These are phyloP conservation scores for Aphis gossypii DNA, from an alignment of 1,140 invertebrate genomes.

Conservation along the genomic window DNA sequence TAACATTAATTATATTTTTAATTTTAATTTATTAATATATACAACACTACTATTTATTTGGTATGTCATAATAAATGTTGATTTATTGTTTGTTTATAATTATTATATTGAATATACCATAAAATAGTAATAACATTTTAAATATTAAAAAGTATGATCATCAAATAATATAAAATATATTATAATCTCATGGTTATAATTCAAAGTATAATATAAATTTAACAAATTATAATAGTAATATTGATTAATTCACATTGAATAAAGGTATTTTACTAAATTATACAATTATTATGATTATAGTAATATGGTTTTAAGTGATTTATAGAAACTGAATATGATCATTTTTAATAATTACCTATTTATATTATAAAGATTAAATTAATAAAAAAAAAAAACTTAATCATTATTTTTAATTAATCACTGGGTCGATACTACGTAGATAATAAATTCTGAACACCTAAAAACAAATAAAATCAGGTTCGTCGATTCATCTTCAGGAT, in stretches of 20 bases:
- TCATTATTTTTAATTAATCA: no score
- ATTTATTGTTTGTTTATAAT: background rate
- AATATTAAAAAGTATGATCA: background rate
- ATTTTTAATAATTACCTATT: background rate
- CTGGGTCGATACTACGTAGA: background rate
- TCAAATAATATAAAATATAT: background rate
- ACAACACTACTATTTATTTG: background rate
- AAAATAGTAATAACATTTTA: background rate
- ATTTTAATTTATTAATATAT: constrained; percentile 5
- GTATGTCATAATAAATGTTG: background rate
- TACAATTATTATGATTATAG: background rate
- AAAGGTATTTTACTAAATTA: no score
- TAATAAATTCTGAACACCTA: background rate
- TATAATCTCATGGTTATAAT: background rate
- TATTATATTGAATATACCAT: background rate
- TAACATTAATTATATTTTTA: background rate
- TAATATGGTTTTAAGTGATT: background rate
- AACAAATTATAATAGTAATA: background rate
- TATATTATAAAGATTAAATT: no score
- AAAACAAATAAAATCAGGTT: background rate
- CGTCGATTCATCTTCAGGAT: background rate
- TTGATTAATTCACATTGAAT: no score
- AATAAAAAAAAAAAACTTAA: no score
- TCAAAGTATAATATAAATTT: background rate
- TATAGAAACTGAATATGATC: background rate